Percentiles rank a stretch among this genome's conserved stretches.
Conservation (phyloP, 2,888 invertebrate species). For the Fragum fragum region DNA sequence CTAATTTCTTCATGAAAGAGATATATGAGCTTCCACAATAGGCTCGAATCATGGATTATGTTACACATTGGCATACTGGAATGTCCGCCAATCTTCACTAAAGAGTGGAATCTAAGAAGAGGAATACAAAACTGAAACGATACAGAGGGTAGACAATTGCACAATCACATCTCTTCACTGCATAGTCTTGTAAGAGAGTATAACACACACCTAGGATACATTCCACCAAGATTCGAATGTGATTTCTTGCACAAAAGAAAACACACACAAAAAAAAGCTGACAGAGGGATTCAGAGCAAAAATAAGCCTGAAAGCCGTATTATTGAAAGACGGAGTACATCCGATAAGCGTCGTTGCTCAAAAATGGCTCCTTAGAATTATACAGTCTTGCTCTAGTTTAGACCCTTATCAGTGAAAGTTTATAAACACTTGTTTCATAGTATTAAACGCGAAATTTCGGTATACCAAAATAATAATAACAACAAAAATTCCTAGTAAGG, state of each 20-base stretch:
- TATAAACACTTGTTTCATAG: too few relatives aligned
- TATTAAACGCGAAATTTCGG: too few relatives aligned
- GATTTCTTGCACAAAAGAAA: slow-evolving; percentile 9
- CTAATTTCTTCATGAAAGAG: too few relatives aligned
- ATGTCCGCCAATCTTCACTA: slow-evolving; percentile 3
- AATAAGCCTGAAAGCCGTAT: neutral
- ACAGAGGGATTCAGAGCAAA: neutral
- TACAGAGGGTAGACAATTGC: neutral
- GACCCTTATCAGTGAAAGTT: too few relatives aligned
- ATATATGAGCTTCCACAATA: too few relatives aligned
- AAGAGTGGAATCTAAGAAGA: neutral
- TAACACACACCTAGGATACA: neutral
- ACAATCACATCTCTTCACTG: neutral
- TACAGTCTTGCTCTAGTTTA: neutral
- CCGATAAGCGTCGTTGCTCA: slow-evolving; percentile 9
- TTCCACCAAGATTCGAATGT: slow-evolving; percentile 3
- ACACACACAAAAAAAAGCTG: neutral
- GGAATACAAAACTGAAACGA: neutral
- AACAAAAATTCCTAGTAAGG: too few relatives aligned
- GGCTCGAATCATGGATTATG: too few relatives aligned
- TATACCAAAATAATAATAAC: too few relatives aligned
- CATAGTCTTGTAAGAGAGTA: neutral
- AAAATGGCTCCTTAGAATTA: slow-evolving; percentile 7
- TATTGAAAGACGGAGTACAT: slow-evolving; percentile 9
- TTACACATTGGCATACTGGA: slow-evolving; percentile 11